Conservation (phyloP, 2,113 vertebrate species). For the Mustela lutreola region DNA sequence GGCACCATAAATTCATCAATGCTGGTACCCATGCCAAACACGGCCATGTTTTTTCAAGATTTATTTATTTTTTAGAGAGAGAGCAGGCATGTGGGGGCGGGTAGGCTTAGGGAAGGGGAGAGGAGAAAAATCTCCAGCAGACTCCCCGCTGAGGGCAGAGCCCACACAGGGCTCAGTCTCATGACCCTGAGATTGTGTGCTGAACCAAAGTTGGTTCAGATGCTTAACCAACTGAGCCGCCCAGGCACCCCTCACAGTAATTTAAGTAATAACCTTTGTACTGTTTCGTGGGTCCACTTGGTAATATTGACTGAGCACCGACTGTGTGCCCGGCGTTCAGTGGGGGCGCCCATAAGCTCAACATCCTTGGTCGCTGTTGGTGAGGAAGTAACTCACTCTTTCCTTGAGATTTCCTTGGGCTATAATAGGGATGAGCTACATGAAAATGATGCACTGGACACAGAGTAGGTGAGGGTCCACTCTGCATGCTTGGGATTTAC, state of each 20-base stretch:
- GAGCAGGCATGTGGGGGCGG: background rate
- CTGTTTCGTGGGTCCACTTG: background rate
- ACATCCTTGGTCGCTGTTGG: background rate
- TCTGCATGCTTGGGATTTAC: background rate
- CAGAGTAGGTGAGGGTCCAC: fast-evolving
- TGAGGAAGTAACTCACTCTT: background rate
- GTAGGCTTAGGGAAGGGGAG: background rate
- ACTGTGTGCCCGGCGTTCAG: fast-evolving
- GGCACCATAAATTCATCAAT: background rate
- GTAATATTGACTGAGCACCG: background rate
- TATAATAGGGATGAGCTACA: background rate
- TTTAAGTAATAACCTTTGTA: background rate
- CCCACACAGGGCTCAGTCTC: background rate
- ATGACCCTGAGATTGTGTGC: background rate
- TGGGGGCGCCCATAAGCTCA: background rate
- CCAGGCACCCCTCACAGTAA: background rate
- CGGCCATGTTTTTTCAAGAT: background rate
- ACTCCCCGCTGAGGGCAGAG: background rate
- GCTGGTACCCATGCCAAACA: background rate
- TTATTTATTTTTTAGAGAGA: background rate
- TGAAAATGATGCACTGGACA: no score
- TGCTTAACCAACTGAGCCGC: background rate
- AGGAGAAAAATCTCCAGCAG: background rate
- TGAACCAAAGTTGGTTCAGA: background rate
- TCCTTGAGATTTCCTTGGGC: background rate